Conservation (phyloP, 2,797 vertebrate genomes). For the Phrynocephalus guinanensis region DNA sequence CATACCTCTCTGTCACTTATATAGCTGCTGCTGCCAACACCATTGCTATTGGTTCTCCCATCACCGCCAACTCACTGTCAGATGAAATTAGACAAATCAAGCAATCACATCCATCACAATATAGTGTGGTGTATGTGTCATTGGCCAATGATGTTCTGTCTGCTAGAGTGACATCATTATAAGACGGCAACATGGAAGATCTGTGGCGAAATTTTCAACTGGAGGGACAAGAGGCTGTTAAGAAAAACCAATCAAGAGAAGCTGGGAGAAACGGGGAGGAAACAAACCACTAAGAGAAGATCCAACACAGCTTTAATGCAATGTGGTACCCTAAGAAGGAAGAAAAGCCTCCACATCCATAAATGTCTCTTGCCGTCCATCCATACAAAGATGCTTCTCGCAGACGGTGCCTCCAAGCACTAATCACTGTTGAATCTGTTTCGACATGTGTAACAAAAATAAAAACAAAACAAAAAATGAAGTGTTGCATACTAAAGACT, state of each 20-base stretch:
- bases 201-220: slow-evolving; percentile 19
- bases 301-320: slow-evolving; percentile 17
- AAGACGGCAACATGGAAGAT: background rate
- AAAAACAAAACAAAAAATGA: no score
- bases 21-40: background rate
- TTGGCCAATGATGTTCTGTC: slow-evolving; percentile 20
- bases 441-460: no score
- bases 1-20: background rate
- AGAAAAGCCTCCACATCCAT: background rate
- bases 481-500: no score
- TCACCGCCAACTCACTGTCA: slow-evolving; percentile 34
- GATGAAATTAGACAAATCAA: slow-evolving; percentile 25
- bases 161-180: slow-evolving; percentile 3
- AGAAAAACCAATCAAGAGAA: slow-evolving; percentile 15
- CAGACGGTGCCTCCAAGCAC: background rate
- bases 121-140: slow-evolving; percentile 18
- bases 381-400: background rate
- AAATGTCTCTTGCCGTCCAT: background rate
- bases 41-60: background rate
- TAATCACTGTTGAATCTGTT: background rate
- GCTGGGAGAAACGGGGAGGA: background rate
- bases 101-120: slow-evolving; percentile 33
- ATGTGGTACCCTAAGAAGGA: background rate
- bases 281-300: background rate
- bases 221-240: background rate